Evolutionary conservation across 2,888 invertebrate genomes (phyloP).

Genomic region (Chrysina gloriosa): DNA sequence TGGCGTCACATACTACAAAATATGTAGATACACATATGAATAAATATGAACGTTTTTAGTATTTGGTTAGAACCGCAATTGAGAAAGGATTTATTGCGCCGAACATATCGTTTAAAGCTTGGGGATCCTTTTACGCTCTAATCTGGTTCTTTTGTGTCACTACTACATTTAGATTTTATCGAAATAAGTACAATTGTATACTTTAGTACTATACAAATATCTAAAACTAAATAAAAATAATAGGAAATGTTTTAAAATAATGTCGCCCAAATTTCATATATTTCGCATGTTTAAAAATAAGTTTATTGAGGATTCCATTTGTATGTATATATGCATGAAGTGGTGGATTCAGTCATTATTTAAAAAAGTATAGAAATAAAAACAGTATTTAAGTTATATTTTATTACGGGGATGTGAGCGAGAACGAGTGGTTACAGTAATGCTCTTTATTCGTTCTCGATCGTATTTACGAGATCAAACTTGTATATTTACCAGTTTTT

Average conservation of each 20-base stretch:
- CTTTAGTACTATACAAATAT: constrained; percentile 20
- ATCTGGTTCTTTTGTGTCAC: not conserved
- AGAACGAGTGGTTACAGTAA: no score
- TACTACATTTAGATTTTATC: constrained; percentile 11
- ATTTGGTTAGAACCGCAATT: not conserved
- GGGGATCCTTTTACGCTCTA: not conserved
- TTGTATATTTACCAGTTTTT: no score
- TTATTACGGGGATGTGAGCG: no score
- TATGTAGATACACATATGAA: not conserved
- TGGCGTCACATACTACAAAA: constrained; percentile 17
- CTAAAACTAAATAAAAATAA: constrained; percentile 21
- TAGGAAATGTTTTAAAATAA: constrained; percentile 10
- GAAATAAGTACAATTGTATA: constrained; percentile 30
- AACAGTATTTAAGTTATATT: no score
- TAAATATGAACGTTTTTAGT: constrained; percentile 9
- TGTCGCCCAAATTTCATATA: no score
- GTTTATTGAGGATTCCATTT: no score
- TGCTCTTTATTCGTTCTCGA: no score
- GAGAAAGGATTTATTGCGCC: not conserved
- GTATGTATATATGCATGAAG: no score
- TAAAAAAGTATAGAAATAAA: no score
- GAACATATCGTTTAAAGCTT: not conserved
- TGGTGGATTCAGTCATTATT: no score
- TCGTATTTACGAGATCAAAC: no score
- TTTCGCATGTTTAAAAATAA: no score